A percentile compares a stretch with the other conserved stretches of the same genome.
Evolutionary conservation across 2,113 vertebrate species (phyloP).

Genomic region (Oncorhynchus kisutch): DNA sequence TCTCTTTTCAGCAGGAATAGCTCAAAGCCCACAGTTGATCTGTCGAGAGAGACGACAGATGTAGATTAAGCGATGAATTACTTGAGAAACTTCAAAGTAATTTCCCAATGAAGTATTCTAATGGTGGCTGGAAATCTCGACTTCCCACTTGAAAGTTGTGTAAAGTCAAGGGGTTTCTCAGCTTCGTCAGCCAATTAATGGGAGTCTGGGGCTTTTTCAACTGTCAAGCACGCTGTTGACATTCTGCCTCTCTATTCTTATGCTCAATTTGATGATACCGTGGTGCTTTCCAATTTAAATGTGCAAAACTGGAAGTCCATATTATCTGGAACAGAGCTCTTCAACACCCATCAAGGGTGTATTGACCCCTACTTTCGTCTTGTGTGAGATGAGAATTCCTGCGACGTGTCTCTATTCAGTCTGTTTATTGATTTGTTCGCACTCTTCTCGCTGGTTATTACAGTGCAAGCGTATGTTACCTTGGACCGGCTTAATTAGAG

Average conservation of each 20-base stretch:
- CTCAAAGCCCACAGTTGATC: not conserved
- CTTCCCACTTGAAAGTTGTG: slow-evolving; percentile 15
- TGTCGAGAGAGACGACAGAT: not conserved
- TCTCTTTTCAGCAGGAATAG: not conserved
- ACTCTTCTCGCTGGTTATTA: not conserved
- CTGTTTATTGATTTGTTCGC: not conserved
- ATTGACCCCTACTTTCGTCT: not conserved
- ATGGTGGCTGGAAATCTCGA: slow-evolving; percentile 9
- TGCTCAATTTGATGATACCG: slow-evolving; percentile 26
- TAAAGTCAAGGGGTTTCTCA: not conserved
- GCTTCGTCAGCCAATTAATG: slow-evolving; percentile 33
- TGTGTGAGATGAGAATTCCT: not conserved
- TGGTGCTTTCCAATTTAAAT: slow-evolving; percentile 42
- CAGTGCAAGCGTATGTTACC: not conserved
- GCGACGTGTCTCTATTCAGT: not conserved
- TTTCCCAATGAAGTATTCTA: slow-evolving; percentile 12
- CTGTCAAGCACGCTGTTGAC: slow-evolving; percentile 34
- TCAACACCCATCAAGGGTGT: not conserved
- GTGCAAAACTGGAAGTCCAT: slow-evolving; percentile 9
- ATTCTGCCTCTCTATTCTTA: slow-evolving; percentile 28
- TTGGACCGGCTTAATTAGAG: not conserved
- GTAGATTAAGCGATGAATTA: slow-evolving; percentile 11
- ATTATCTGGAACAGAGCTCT: not conserved
- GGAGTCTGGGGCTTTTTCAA: slow-evolving; percentile 9
- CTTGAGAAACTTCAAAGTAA: slow-evolving; percentile 11